Conservation (phyloP, 2,888 invertebrate genomes). For the Esperia sulphurella region DNA sequence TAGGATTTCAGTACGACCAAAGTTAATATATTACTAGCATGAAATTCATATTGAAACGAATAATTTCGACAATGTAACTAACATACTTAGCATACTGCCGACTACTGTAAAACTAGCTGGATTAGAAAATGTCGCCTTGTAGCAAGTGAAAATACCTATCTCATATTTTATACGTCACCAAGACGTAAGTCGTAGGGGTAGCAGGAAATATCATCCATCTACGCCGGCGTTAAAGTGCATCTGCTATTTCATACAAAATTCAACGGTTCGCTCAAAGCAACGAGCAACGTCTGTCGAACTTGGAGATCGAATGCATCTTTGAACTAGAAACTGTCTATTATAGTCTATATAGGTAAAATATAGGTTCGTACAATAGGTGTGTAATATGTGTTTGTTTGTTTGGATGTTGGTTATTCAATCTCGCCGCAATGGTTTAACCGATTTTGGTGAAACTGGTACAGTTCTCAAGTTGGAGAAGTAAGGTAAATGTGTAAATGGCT, state of each 20-base stretch:
- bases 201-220: slow-evolving; percentile 37
- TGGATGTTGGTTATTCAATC: too few relatives aligned
- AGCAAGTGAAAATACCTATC: slow-evolving; percentile 22
- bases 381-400: too few relatives aligned
- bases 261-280: slow-evolving; percentile 39
- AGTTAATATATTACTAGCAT: too few relatives aligned
- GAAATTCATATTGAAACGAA: too few relatives aligned
- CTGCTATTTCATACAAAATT: slow-evolving; percentile 59
- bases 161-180: slow-evolving; percentile 28
- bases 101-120: neutral
- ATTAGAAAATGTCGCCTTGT: slow-evolving; percentile 4
- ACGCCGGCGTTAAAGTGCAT: slow-evolving; percentile 29
- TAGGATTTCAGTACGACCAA: too few relatives aligned
- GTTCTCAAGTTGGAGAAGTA: too few relatives aligned
- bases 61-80: too few relatives aligned
- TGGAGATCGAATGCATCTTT: slow-evolving; percentile 23
- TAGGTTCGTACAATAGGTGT: too few relatives aligned
- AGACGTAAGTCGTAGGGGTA: slow-evolving; percentile 20
- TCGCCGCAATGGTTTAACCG: too few relatives aligned
- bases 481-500: too few relatives aligned
- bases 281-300: slow-evolving; percentile 16
- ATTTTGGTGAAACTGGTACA: too few relatives aligned
- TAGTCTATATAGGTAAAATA: neutral
- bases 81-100: too few relatives aligned
- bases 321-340: slow-evolving; percentile 9